Evolutionary conservation across 2,113 vertebrate species (phyloP).

Genomic region (Epinephelus lanceolatus): DNA sequence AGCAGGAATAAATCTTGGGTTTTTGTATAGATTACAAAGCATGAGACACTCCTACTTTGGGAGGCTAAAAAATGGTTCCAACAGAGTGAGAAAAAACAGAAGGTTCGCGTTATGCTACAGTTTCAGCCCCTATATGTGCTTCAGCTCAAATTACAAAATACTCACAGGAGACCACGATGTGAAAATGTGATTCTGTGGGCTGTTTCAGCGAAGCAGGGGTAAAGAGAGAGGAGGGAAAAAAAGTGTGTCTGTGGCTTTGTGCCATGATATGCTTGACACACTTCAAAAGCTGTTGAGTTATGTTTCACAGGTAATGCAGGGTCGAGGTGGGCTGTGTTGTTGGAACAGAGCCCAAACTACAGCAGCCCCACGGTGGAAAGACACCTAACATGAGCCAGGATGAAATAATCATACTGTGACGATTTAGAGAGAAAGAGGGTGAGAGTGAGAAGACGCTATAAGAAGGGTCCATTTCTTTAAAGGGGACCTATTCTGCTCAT

Average conservation of each 20-base stretch:
- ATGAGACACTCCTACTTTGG: slow-evolving; percentile 8
- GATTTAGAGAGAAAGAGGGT: neutral
- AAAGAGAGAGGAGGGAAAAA: no score
- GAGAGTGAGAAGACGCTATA: no score
- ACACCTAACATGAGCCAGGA: neutral
- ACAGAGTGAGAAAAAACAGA: slow-evolving; percentile 53
- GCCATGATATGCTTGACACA: slow-evolving; percentile 32
- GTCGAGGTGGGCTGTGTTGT: slow-evolving; percentile 7
- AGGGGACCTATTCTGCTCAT: no score
- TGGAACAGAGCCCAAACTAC: slow-evolving; percentile 27
- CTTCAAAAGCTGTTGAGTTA: slow-evolving; percentile 45
- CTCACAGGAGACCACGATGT: slow-evolving; percentile 8
- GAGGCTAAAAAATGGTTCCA: slow-evolving; percentile 25
- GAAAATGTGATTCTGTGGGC: slow-evolving; percentile 45
- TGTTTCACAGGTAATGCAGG: slow-evolving; percentile 50
- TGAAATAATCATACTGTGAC: neutral
- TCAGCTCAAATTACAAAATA: slow-evolving; percentile 57
- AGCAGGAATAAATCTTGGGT: slow-evolving; percentile 12
- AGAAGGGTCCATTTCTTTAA: no score
- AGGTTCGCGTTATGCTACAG: slow-evolving; percentile 55
- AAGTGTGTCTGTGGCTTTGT: neutral
- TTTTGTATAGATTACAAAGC: slow-evolving; percentile 43
- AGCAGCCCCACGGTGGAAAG: neutral
- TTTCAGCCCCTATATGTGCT: slow-evolving; percentile 45
- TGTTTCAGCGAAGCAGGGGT: neutral